A percentile compares a stretch with the other conserved stretches of the same genome.
Conservation (phyloP, 2,113 vertebrate genomes). For the Megaleporinus macrocephalus region DNA sequence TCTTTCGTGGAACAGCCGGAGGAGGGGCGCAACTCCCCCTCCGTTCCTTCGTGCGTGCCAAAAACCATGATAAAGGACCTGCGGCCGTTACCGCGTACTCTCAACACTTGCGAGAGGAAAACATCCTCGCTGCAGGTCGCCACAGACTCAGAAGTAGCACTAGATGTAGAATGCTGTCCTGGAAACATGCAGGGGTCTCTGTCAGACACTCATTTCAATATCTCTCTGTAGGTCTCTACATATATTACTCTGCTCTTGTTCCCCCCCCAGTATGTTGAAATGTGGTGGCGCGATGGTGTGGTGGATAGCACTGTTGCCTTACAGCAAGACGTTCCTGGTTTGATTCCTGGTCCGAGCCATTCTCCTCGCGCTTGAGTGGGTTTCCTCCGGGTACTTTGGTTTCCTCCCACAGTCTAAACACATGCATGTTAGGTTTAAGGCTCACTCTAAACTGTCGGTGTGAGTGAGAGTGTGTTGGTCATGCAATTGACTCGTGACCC, state of each 20-base stretch:
- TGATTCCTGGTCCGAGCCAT: too few relatives aligned
- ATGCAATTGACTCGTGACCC: too few relatives aligned
- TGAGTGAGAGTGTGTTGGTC: too few relatives aligned
- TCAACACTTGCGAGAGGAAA: neutral
- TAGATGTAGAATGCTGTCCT: neutral
- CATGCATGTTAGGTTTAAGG: too few relatives aligned
- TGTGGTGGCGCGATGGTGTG: too few relatives aligned
- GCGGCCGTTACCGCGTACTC: conserved; percentile 43
- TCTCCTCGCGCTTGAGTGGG: too few relatives aligned
- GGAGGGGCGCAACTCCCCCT: conserved; percentile 51
- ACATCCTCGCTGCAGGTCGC: neutral
- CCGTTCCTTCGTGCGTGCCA: conserved; percentile 56
- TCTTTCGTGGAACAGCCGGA: conserved; percentile 69
- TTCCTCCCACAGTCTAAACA: too few relatives aligned
- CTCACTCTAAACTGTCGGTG: too few relatives aligned
- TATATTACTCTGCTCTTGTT: neutral
- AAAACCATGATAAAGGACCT: conserved; percentile 65
- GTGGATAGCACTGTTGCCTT: too few relatives aligned
- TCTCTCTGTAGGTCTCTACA: neutral
- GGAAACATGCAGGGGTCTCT: neutral
- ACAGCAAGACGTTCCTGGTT: too few relatives aligned
- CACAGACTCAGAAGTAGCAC: neutral
- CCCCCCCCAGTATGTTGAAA: too few relatives aligned
- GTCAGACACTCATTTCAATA: neutral
- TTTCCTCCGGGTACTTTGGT: too few relatives aligned